Evolutionary conservation across 2,797 vertebrate species (phyloP).

Genomic region (Cirrhinus mrigala): DNA sequence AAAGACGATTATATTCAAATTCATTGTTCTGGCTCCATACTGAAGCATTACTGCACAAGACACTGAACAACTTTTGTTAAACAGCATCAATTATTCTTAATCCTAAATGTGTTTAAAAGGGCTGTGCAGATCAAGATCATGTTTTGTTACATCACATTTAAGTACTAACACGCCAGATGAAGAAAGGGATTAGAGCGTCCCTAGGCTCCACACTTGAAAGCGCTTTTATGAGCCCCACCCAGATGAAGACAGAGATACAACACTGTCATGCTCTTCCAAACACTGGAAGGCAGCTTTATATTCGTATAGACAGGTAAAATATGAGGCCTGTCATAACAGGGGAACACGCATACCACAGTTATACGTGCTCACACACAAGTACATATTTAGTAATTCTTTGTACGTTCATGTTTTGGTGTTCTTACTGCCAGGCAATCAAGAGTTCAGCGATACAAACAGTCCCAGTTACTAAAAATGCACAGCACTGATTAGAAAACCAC

Average conservation of each 20-base stretch:
- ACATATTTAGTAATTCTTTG: background rate
- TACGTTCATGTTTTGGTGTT: background rate
- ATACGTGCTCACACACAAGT: background rate
- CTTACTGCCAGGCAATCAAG: background rate
- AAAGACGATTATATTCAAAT: background rate
- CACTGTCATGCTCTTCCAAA: background rate
- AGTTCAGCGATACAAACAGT: background rate
- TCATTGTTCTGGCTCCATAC: background rate
- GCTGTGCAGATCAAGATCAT: background rate
- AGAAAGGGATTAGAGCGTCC: conserved; percentile 32
- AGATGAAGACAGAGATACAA: conserved; percentile 41
- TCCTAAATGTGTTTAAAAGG: conserved; percentile 1
- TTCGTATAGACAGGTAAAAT: conserved; percentile 25
- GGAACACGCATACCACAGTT: background rate
- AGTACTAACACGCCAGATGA: conserved; percentile 7
- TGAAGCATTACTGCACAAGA: background rate
- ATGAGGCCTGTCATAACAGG: conserved; percentile 15
- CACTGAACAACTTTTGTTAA: background rate
- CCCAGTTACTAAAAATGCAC: background rate
- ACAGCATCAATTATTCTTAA: background rate
- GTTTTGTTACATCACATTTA: conserved; percentile 16
- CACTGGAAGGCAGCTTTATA: background rate
- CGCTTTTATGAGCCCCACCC: conserved; percentile 48
- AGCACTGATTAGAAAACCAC: background rate
- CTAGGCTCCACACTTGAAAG: conserved; percentile 29